Evolutionary conservation across 1,140 invertebrate species (phyloP).

Genomic region (Mercenaria mercenaria): DNA sequence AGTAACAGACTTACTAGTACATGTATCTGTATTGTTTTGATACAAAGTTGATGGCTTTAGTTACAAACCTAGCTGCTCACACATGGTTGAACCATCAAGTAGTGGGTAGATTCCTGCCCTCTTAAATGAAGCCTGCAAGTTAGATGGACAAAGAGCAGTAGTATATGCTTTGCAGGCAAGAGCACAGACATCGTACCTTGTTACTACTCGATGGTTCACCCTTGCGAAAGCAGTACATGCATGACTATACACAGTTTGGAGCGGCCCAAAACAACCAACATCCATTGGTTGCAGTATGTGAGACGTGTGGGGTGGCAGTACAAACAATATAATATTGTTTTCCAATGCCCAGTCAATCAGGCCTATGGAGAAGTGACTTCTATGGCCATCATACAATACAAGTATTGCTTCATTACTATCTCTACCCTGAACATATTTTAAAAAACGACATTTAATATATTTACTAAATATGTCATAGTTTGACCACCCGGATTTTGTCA

Average conservation of each 20-base stretch:
- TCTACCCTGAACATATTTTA: background rate
- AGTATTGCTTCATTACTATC: background rate
- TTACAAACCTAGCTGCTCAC: too few species aligned
- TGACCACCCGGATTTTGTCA: slow-evolving; percentile 59
- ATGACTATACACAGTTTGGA: slow-evolving; percentile 9
- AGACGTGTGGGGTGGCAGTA: slow-evolving; percentile 30
- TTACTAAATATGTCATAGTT: slow-evolving; percentile 36
- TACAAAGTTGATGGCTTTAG: too few species aligned
- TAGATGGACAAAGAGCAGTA: too few species aligned
- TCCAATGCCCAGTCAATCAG: slow-evolving; percentile 9
- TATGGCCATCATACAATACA: slow-evolving; percentile 47
- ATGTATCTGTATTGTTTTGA: too few species aligned
- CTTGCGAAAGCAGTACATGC: too few species aligned
- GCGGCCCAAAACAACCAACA: slow-evolving; percentile 27
- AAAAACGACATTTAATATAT: slow-evolving; percentile 46
- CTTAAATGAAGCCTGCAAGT: too few species aligned
- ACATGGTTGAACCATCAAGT: too few species aligned
- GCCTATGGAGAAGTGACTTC: slow-evolving; percentile 21
- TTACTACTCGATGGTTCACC: background rate
- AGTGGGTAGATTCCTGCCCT: too few species aligned
- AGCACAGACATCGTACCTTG: too few species aligned
- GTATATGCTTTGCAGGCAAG: too few species aligned
- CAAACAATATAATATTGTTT: slow-evolving; percentile 35
- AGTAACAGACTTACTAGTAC: too few species aligned
- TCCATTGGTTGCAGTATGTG: slow-evolving; percentile 28